These are phyloP conservation scores for Lycocorax pyrrhopterus DNA, from an alignment of 2,113 vertebrate species.

Conservation along the genomic window DNA sequence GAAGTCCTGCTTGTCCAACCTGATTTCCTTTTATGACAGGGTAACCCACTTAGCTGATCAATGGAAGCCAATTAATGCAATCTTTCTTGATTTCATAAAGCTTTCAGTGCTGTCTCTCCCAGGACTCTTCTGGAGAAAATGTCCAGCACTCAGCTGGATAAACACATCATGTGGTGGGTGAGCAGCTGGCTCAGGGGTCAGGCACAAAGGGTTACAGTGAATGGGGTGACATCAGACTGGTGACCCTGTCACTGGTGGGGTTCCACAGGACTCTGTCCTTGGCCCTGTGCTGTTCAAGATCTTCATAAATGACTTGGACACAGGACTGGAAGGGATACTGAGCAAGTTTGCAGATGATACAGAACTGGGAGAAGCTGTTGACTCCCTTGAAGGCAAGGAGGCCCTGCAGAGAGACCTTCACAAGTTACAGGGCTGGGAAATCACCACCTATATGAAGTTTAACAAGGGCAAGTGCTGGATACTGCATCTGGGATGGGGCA, in stretches of 20 bases:
- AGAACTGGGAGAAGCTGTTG: not conserved
- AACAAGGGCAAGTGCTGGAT: not conserved
- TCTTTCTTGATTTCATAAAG: not conserved
- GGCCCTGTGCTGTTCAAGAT: not conserved
- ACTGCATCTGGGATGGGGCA: not conserved
- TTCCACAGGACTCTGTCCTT: not conserved
- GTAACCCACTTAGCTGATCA: not conserved
- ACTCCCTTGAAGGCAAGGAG: not conserved
- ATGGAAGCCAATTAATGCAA: not conserved
- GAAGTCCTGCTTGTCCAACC: not conserved
- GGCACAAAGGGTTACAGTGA: not conserved
- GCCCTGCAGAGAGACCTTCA: not conserved
- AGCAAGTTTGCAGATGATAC: not conserved
- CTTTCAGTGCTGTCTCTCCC: not conserved
- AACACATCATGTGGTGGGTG: not conserved
- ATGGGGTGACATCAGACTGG: not conserved
- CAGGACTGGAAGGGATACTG: not conserved
- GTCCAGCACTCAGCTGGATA: not conserved
- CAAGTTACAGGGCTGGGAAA: not conserved
- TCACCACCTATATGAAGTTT: not conserved
- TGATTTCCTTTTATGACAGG: not conserved
- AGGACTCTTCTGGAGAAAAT: not conserved
- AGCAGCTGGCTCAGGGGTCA: not conserved
- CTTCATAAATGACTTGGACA: not conserved
- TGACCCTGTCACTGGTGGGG: accelerated